A percentile compares a stretch with the other conserved stretches of the same genome.
Evolutionary conservation across 2,797 vertebrate species (phyloP).

Genomic region (Ateles fusciceps): DNA sequence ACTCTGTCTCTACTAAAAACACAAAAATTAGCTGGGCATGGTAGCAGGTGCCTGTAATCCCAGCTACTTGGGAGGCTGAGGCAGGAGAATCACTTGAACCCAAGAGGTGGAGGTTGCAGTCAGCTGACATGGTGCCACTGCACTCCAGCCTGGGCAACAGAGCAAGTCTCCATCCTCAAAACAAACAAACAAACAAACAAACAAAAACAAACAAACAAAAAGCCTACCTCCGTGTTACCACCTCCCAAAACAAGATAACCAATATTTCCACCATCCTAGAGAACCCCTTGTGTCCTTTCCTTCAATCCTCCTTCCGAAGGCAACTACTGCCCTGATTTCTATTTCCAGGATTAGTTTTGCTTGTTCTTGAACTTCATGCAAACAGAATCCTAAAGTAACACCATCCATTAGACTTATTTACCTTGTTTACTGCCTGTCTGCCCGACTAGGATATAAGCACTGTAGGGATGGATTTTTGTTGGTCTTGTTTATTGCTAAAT

Average conservation of each 20-base stretch:
- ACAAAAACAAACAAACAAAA: too few relatives aligned
- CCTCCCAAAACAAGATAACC: neutral
- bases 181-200: too few relatives aligned
- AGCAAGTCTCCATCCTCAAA: too few relatives aligned
- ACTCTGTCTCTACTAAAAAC: neutral
- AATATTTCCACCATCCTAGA: neutral
- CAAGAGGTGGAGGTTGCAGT: neutral
- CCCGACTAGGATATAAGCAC: accelerated
- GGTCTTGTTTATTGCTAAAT: neutral
- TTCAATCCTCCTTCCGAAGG: too few relatives aligned
- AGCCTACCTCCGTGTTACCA: neutral
- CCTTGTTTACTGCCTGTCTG: neutral
- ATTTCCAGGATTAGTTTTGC: neutral
- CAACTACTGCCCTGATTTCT: neutral
- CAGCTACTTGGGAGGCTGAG: neutral
- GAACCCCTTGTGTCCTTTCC: neutral
- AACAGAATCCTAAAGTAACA: neutral
- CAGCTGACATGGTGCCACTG: neutral
- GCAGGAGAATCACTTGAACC: neutral
- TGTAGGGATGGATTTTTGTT: neutral
- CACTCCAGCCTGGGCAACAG: neutral
- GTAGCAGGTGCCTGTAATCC: neutral
- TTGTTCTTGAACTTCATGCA: neutral
- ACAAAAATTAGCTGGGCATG: neutral
- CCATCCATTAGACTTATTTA: accelerated